Evolutionary conservation across 1,140 invertebrate species (phyloP).

Genomic region (Coptotermes formosanus): DNA sequence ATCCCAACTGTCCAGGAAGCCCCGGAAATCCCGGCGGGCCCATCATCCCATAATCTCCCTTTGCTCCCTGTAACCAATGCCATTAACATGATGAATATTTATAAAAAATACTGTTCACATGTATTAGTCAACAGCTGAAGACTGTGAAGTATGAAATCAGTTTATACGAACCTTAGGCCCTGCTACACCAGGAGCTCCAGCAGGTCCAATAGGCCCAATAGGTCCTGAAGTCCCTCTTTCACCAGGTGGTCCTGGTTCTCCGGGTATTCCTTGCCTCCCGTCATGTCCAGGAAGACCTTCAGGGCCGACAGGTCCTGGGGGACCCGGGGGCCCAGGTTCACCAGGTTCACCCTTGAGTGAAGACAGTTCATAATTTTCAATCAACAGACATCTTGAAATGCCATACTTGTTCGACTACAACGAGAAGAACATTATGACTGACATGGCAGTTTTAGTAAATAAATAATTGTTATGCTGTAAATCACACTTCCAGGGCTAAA

Average conservation of each 20-base stretch:
- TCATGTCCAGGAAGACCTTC: conserved; percentile 79
- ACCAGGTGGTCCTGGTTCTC: conserved; percentile 68
- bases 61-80: conserved; percentile 44
- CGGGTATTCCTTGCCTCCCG: conserved; percentile 71
- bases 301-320: conserved; percentile 72
- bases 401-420: not conserved
- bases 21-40: conserved; percentile 49
- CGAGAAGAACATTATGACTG: no score
- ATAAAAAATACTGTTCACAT: not conserved
- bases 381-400: not conserved
- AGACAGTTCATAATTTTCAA: not conserved
- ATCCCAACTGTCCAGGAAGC: conserved; percentile 43
- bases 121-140: not conserved
- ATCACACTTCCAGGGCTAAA: not conserved
- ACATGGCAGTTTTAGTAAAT: no score
- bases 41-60: conserved; percentile 43
- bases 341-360: conserved; percentile 78
- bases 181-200: conserved; percentile 59
- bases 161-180: conserved; percentile 57
- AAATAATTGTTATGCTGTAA: not conserved
- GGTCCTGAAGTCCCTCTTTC: conserved; percentile 55
- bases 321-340: conserved; percentile 84
- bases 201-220: conserved; percentile 46
- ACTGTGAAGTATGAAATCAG: not conserved
- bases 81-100: conserved; percentile 15